A percentile compares a stretch with the other conserved stretches of the same genome.
These are phyloP conservation scores for Tricholaema leucomelas DNA, from an alignment of 2,113 vertebrate genomes.

Conservation along the genomic window DNA sequence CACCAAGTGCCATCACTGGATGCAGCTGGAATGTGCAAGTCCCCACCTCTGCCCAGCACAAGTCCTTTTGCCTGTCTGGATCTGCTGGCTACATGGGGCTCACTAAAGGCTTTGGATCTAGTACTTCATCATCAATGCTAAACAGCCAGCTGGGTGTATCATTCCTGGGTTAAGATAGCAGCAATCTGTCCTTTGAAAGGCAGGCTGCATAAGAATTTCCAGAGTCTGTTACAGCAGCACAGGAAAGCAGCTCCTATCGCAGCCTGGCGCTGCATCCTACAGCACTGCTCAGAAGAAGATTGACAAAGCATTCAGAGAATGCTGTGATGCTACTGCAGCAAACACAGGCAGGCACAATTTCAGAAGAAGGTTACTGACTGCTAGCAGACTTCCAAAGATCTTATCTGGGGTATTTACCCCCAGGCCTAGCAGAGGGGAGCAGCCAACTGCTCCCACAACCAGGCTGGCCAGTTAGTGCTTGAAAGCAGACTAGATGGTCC, in stretches of 20 bases:
- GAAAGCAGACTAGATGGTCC: background rate
- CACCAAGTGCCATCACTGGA: background rate
- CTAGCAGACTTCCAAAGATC: background rate
- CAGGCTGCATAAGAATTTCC: conserved; percentile 30
- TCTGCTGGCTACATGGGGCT: background rate
- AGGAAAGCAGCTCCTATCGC: background rate
- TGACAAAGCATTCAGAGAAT: conserved; percentile 34
- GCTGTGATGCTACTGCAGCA: conserved; percentile 1
- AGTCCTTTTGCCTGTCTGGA: background rate
- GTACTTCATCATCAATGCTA: background rate
- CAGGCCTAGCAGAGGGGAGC: background rate
- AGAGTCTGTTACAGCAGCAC: background rate
- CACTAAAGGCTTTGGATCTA: background rate
- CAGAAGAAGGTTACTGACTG: background rate
- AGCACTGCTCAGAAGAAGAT: background rate
- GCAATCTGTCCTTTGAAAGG: background rate
- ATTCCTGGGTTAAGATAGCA: background rate
- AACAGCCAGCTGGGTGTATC: conserved; percentile 2
- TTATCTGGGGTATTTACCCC: background rate
- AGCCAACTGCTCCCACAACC: background rate
- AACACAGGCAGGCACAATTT: background rate
- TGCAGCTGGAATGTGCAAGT: rapidly evolving
- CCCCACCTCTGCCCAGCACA: background rate
- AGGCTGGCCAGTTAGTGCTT: background rate
- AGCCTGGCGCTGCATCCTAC: background rate